A percentile compares a stretch with the other conserved stretches of the same genome.
Conservation (phyloP, 2,888 invertebrate species). For the Mythimna pallens region DNA sequence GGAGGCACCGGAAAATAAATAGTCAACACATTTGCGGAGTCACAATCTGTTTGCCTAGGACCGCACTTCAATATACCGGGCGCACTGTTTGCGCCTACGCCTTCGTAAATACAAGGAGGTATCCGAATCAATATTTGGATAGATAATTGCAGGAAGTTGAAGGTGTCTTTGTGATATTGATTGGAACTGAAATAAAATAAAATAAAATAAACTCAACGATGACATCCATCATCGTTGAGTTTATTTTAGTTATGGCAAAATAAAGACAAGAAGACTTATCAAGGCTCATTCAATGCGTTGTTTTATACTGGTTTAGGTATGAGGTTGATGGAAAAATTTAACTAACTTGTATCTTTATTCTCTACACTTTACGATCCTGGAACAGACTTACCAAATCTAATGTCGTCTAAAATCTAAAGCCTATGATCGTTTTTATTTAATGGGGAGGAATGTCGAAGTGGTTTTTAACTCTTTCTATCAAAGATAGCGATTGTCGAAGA, state of each 20-base stretch:
- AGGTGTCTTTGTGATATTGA: slow-evolving; percentile 16
- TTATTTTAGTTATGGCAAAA: not conserved
- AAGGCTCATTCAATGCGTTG: not conserved
- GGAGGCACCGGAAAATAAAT: slow-evolving; percentile 29
- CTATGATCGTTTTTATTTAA: too few relatives aligned
- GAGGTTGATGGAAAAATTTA: not conserved
- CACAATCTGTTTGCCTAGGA: slow-evolving; percentile 52
- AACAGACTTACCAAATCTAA: too few relatives aligned
- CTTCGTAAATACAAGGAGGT: slow-evolving; percentile 18
- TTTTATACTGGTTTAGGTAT: not conserved
- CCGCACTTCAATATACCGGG: slow-evolving; percentile 21
- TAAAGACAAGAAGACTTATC: not conserved
- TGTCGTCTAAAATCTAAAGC: too few relatives aligned
- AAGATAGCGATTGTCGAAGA: too few relatives aligned
- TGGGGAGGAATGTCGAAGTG: too few relatives aligned
- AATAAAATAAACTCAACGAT: too few relatives aligned
- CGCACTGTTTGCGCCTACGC: slow-evolving; percentile 10
- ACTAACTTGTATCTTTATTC: not conserved
- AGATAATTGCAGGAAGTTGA: slow-evolving; percentile 28
- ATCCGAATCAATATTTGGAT: slow-evolving; percentile 45
- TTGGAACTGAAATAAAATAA: too few relatives aligned
- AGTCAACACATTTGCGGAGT: slow-evolving; percentile 42
- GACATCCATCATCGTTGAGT: not conserved
- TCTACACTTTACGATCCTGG: not conserved
- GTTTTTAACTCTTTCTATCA: too few relatives aligned